Conservation (phyloP, 2,797 vertebrate genomes). For the Notamacropus eugenii region DNA sequence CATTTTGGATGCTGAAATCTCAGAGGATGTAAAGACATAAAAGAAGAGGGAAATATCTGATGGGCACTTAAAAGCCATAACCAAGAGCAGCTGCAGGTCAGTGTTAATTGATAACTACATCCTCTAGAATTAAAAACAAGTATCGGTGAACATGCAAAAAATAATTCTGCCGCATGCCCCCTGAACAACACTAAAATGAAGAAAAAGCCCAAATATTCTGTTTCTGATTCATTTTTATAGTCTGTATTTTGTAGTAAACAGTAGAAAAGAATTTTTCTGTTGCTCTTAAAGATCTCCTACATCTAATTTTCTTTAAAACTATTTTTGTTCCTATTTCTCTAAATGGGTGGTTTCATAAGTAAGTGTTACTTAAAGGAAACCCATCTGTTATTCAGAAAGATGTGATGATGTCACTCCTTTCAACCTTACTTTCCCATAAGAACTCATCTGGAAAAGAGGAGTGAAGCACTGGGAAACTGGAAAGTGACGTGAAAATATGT, state of each 20-base stretch:
- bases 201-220: not conserved
- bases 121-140: conserved; percentile 9
- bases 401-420: conserved; percentile 77
- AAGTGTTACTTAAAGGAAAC: conserved; percentile 83
- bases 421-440: conserved; percentile 80
- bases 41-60: conserved; percentile 51
- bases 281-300: conserved; percentile 55
- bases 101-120: conserved; percentile 16
- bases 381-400: conserved; percentile 81
- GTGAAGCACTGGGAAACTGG: conserved; percentile 81
- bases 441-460: conserved; percentile 77
- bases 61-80: conserved; percentile 44
- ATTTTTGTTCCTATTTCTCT: conserved; percentile 74
- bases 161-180: not conserved
- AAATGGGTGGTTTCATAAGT: conserved; percentile 80
- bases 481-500: conserved; percentile 78
- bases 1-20: not conserved
- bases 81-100: conserved; percentile 28
- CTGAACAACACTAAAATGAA: not conserved
- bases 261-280: conserved; percentile 55
- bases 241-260: not conserved
- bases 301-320: conserved; percentile 69
- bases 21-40: conserved; percentile 5
- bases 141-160: not conserved
- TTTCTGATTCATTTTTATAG: not conserved